phyloP scores from a whole-genome alignment of 2,113 vertebrate genomes.

The Cervus canadensis region DNA sequence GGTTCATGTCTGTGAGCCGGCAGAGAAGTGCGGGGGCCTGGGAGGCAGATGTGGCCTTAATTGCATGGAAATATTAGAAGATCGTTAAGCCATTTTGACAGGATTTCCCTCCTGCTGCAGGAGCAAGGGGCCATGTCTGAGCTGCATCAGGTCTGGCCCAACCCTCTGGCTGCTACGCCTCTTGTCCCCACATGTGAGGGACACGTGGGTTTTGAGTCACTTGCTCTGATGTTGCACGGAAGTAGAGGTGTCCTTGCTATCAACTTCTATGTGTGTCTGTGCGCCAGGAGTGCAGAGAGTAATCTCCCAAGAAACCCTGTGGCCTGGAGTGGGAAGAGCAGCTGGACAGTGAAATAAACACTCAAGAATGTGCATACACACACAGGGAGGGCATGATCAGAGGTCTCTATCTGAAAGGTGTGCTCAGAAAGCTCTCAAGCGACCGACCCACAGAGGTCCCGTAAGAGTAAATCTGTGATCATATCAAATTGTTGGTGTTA shows the following conservation, averaged over 20 bases:
- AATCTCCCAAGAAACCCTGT: neutral
- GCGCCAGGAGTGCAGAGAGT: neutral
- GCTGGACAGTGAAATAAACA: neutral
- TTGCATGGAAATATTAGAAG: conserved; percentile 87
- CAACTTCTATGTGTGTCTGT: neutral
- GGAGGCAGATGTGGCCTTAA: conserved; percentile 88
- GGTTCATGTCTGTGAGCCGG: conserved; percentile 84
- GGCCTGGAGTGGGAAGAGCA: neutral
- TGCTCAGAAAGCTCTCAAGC: neutral
- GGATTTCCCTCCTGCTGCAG: conserved; percentile 77
- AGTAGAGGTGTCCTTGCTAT: neutral
- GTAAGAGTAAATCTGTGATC: neutral
- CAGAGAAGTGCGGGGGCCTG: conserved; percentile 82
- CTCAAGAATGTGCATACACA: fast-evolving
- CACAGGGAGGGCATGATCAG: fast-evolving
- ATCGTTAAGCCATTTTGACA: conserved; percentile 84
- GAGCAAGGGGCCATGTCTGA: conserved; percentile 45
- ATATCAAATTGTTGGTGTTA: neutral
- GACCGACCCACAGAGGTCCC: neutral
- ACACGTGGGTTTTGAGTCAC: neutral
- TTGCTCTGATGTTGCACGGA: neutral
- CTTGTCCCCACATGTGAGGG: neutral
- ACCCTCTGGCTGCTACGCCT: conserved; percentile 29
- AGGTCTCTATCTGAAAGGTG: neutral
- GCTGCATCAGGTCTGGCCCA: conserved; percentile 44